Conservation (phyloP, 1,140 invertebrate genomes). For the Olivierus martensii region DNA sequence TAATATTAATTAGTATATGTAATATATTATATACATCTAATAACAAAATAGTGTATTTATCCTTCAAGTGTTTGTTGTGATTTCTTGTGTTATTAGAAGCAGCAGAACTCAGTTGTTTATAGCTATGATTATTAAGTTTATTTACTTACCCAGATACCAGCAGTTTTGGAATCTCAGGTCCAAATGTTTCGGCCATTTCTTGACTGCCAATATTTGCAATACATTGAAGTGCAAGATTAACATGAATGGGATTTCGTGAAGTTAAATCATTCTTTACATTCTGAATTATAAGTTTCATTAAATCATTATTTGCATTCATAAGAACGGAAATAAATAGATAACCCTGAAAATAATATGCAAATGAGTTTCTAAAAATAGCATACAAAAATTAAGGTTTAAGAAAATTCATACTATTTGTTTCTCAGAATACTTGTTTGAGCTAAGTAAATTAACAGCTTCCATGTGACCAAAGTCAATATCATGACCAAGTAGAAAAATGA, state of each 20-base stretch:
- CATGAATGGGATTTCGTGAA: conserved; percentile 94
- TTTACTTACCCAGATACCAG: conserved; percentile 78
- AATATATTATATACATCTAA: too few species aligned
- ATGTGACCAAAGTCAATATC: conserved; percentile 99
- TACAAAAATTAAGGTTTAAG: not conserved
- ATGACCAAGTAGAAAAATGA: conserved; percentile 96
- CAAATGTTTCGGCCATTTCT: conserved; percentile 99
- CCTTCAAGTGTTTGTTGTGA: too few species aligned
- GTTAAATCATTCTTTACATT: conserved; percentile 98
- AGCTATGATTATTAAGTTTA: too few species aligned
- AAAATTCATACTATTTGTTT: conserved; percentile 91
- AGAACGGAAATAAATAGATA: conserved; percentile 48
- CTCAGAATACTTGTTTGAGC: conserved; percentile 99
- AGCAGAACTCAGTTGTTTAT: too few species aligned
- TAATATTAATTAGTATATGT: too few species aligned
- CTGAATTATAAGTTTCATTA: conserved; percentile 98
- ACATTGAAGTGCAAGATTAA: conserved; percentile 98
- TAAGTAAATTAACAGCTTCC: conserved; percentile 99
- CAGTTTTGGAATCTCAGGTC: conserved; percentile 93
- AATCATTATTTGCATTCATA: conserved; percentile 96
- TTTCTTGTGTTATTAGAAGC: too few species aligned
- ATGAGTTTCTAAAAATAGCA: not conserved
- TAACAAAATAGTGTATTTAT: too few species aligned
- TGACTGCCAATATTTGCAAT: conserved; percentile 99
- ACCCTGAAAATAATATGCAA: conserved; percentile 35